Base-by-base conservation (phyloP, 2,888 invertebrate genomes). In the Cinara cedri region DNA sequence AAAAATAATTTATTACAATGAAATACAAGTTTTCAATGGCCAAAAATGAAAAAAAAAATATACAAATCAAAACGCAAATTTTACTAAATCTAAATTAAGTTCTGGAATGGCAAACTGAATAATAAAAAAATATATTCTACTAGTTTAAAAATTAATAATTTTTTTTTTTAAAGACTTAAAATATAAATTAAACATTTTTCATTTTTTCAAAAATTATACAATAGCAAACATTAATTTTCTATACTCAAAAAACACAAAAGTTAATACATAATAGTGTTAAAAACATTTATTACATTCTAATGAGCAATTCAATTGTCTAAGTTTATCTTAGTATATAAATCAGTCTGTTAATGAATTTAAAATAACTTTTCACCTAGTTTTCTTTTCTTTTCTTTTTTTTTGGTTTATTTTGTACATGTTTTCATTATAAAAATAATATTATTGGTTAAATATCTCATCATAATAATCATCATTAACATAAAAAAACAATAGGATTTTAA, bases 351-450 rank as follows among this genome's bases (percentile, higher is more conserved):
- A 34, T 60, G 13, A 21, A 62, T 51, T 70, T 78, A 60, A 76
- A 42, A 60, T 49, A 55, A 78, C 66, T 68, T 57, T 46, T 14
- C 34, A 34, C 57, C 57, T 55, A 49, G 21, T 78, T 68, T 68
- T 66, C n/a, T n/a, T n/a, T n/a, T n/a, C n/a, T n/a, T 34, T 34
- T 34, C 3, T 34, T 34, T 72, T 57, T 63, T 49, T 66, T 72
- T 78, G 78, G 78, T 78, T 60, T 78, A 60, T 60, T 68, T 78
- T 78, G 78, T 78, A 78, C 78, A 78, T 26, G 14, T 34, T 49
- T 68, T 34, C 57, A 57, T 46, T 44, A 46, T 57, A 11, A 49
- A 72, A 21, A 72, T n/a, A 46, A 49, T 24, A 19, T 70, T 54
- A n/a, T n/a, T 21, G 14, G 21, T 66, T 66, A 65, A 65, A 65